These are phyloP conservation scores for Arrhamphus sclerolepis DNA, from an alignment of 2,797 vertebrate genomes.

Conservation along the genomic window DNA sequence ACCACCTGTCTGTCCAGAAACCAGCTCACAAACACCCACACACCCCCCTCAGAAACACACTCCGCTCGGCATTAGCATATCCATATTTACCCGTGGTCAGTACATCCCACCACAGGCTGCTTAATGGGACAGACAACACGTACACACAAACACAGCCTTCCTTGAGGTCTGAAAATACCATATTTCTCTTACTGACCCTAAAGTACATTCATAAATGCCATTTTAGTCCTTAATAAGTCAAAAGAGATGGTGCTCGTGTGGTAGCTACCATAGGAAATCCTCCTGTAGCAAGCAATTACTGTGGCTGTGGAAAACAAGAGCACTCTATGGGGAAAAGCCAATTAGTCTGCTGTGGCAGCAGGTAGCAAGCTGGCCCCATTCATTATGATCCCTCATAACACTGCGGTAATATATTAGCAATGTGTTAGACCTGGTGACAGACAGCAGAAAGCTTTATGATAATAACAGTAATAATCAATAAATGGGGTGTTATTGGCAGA, in stretches of 20 bases:
- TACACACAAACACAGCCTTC: constrained; percentile 37
- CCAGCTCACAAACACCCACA: constrained; percentile 15
- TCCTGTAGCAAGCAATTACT: constrained; percentile 67
- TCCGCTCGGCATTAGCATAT: constrained; percentile 66
- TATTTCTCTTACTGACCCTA: constrained; percentile 44
- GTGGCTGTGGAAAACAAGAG: constrained; percentile 58
- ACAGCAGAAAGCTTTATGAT: constrained; percentile 55
- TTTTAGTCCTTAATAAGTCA: constrained; percentile 61
- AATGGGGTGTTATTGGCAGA: constrained; percentile 36
- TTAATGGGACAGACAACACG: constrained; percentile 54
- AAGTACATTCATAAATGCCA: constrained; percentile 67
- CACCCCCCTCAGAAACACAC: constrained; percentile 15
- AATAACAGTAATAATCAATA: constrained; percentile 61
- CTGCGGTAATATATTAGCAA: constrained; percentile 52
- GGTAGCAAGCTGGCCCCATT: constrained; percentile 62
- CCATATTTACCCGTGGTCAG: constrained; percentile 68
- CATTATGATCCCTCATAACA: constrained; percentile 65
- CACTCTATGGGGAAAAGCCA: constrained; percentile 70
- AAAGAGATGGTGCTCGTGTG: constrained; percentile 37
- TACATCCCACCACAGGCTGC: constrained; percentile 42
- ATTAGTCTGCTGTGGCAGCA: constrained; percentile 67
- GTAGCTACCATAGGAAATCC: constrained; percentile 31
- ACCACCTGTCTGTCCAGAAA: constrained; percentile 70
- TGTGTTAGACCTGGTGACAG: constrained; percentile 43
- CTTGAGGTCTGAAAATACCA: constrained; percentile 60